Evolutionary conservation across 2,888 invertebrate species (phyloP), one percentile per base, ranked within the genome.

Genomic region (Trypoxylon attenuatum): DNA sequence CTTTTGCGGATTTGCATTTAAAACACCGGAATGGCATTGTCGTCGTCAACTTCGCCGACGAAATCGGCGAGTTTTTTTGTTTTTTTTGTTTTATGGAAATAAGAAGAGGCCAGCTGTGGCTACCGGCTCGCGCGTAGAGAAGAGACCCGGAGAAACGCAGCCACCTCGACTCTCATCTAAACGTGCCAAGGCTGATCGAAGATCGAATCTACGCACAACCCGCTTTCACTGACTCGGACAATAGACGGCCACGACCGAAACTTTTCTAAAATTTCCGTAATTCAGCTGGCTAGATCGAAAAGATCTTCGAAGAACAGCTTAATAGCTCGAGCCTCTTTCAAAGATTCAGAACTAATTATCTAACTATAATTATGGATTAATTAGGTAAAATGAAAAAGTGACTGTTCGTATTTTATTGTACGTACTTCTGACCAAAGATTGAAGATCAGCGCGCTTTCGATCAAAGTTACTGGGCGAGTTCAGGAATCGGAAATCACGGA

Each of bases 1-100:
- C 75, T 80, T 78, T 81, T 73, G 76, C 74, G 79, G 82, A 85
- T 85, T 85, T 84, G 84, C 84, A 85, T 85, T 84, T 84, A 80
- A 83, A 79, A 80, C 76, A 77, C 78, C 78, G 80, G 79, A 80
- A 79, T 81, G 64, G 73, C 72, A 82, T 82, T 82, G 81, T 82
- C n/a, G n/a, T n/a, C n/a, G n/a, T n/a, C n/a, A n/a, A n/a, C n/a
- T n/a, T n/a, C n/a, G 13, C n/a, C 78, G 77, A 77, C 73, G 67
- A 74, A 80, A 82, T 81, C 76, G 73, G 76, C 75, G 76, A 77
- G 78, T 70, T 73, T n/a, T n/a, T n/a, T n/a, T n/a, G n/a, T n/a
- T n/a, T n/a, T n/a, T n/a, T n/a, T n/a, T n/a, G n/a, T 82, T 79
- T 82, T 74, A 82, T 81, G 82, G 76, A 76, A 80, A 78, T 78